Percentiles rank a stretch among this genome's conserved stretches.
Evolutionary conservation across 1,140 invertebrate species (phyloP).

Genomic region (Pinna nobilis): DNA sequence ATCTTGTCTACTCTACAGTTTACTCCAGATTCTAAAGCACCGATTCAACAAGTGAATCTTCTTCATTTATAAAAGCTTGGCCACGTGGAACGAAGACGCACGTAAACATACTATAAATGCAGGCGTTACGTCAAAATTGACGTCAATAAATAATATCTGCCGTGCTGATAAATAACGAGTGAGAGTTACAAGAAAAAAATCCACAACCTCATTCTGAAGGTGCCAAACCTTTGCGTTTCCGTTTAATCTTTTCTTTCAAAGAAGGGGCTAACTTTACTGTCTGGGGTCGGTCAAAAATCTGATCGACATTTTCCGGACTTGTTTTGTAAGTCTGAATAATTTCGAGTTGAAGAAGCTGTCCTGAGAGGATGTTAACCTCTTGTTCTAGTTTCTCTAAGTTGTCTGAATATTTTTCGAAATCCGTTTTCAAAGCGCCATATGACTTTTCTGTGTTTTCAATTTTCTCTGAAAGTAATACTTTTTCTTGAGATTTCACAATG

Average conservation of each 20-base stretch:
- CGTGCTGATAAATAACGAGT: neutral
- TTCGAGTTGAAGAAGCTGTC: conserved; percentile 68
- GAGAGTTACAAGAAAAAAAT: neutral
- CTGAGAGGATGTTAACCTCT: conserved; percentile 62
- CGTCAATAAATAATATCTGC: neutral
- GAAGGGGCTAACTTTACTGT: conserved; percentile 71
- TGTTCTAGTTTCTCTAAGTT: conserved; percentile 64
- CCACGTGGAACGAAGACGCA: neutral
- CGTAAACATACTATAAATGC: conserved; percentile 8
- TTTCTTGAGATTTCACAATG: conserved; percentile 62
- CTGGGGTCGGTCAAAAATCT: conserved; percentile 66
- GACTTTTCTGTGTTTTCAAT: conserved; percentile 62
- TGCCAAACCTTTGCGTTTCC: conserved; percentile 53
- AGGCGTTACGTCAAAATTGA: neutral
- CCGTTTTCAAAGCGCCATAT: conserved; percentile 60
- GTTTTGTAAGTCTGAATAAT: conserved; percentile 71
- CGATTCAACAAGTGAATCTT: no score
- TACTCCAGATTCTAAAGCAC: no score
- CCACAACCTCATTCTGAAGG: conserved; percentile 12
- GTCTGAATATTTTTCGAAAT: conserved; percentile 63
- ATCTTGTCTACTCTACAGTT: no score
- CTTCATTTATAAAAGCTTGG: neutral
- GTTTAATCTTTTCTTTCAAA: conserved; percentile 66
- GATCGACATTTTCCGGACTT: conserved; percentile 68
- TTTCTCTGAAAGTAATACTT: conserved; percentile 59